Evolutionary conservation across 2,797 vertebrate species (phyloP), one percentile per base, ranked within the genome.

Genomic region (Tragopan temminckii): DNA sequence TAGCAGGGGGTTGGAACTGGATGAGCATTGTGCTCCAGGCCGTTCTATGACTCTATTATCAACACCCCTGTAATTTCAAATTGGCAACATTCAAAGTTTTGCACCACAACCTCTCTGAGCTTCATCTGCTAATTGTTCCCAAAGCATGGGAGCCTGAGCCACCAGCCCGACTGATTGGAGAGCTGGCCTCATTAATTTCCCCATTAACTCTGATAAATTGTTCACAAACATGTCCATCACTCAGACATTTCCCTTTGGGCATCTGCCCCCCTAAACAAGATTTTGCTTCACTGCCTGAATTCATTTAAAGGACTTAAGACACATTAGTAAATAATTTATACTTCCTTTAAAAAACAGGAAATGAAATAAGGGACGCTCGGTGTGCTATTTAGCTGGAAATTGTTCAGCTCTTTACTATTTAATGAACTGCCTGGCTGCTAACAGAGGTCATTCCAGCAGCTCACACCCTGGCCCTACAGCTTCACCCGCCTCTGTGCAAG

Each of bases 381-480:
- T 7, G 38, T 38, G 83, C 85, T 42, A 3, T 57, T 85, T 23
- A 85, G 84, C 66, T 62, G 46, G 55, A 80, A 53, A 89, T 76
- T 53, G 53, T 58, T 16, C 5, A 1, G 61, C 80, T 96, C 59
- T 16, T 97, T 64, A 71, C 24, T 74, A 46, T 93, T 93, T 90
- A 80, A 96, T 92, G 95, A 93, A 63, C 21, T 1, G 0, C 21
- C 77, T 36, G 90, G 67, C 64, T 77, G 89, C 87, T 75, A 57
- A 29, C 89, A 58, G 87, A 75, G 89, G 71, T 76, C 72, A 80
- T 38, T 85, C 95, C 93, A 95, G 71, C 72, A 52, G 80, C 94
- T 94, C 85, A 66, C 89, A 43, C 88, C 77, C 27, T 0, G 8
- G 58, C 79, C 78, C 58, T 16, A 7, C 0, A 0, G 43, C 87